Evolutionary conservation across 2,888 invertebrate species (phyloP).

Genomic region (Xestia ashworthii): DNA sequence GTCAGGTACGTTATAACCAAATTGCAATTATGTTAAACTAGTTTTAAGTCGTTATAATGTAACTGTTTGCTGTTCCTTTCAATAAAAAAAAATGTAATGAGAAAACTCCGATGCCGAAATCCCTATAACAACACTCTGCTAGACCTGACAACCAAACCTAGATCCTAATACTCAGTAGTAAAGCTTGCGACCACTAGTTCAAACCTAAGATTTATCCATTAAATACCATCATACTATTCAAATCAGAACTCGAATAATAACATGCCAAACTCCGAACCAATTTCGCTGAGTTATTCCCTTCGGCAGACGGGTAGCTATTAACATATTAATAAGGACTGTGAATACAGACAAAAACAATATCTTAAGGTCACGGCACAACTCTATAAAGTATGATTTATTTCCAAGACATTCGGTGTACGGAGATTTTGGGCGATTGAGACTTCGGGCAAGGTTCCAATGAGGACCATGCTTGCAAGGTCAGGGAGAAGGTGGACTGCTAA

Average conservation of each 20-base stretch:
- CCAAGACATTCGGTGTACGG: conserved; percentile 31
- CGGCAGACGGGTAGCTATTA: conserved; percentile 50
- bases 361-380: conserved; percentile 52
- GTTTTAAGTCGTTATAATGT: too few species aligned
- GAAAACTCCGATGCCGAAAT: neutral
- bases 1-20: too few species aligned
- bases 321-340: conserved; percentile 57
- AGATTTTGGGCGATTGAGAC: conserved; percentile 59
- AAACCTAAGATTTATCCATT: conserved; percentile 16
- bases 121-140: neutral
- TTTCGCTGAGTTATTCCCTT: conserved; percentile 53
- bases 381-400: conserved; percentile 60
- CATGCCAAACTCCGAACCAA: conserved; percentile 50
- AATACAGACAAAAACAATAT: conserved; percentile 61
- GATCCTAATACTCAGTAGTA: neutral
- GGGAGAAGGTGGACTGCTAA: neutral
- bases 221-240: conserved; percentile 28
- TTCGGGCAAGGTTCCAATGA: conserved; percentile 65
- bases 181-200: neutral
- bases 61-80: too few species aligned
- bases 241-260: conserved; percentile 46
- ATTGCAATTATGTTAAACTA: too few species aligned
- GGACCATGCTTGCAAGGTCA: conserved; percentile 48
- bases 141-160: neutral
- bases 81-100: neutral